A percentile compares a stretch with the other conserved stretches of the same genome.
Conservation (phyloP, 64 coral and sea anemone species). For the Montipora foliosa region DNA sequence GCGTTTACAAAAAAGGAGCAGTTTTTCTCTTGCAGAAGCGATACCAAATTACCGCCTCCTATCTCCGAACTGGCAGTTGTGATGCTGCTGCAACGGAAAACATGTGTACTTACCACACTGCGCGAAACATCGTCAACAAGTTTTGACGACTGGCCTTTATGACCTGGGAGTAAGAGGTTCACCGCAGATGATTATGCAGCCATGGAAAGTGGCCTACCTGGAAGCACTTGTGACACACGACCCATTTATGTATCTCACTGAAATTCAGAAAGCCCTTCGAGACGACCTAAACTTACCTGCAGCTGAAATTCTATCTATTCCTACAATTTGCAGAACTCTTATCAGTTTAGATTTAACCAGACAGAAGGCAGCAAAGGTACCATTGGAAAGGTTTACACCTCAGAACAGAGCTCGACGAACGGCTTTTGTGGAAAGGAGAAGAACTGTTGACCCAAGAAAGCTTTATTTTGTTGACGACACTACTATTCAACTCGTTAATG, state of each 20-base stretch:
- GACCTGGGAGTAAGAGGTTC: no score
- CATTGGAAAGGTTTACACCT: slow-evolving; percentile 21
- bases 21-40: no score
- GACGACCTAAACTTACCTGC: slow-evolving; percentile 10
- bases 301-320: neutral
- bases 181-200: no score
- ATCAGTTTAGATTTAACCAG: slow-evolving; percentile 27
- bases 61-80: no score
- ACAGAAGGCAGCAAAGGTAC: slow-evolving; percentile 28
- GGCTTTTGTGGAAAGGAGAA: slow-evolving; percentile 28
- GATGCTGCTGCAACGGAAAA: no score
- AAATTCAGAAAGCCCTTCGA: slow-evolving; percentile 15
- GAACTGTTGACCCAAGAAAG: slow-evolving; percentile 16
- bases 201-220: no score
- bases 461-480: neutral
- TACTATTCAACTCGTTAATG: slow-evolving; percentile 2
- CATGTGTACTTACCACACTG: neutral
- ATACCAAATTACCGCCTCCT: no score
- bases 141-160: no score
- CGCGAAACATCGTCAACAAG: no score
- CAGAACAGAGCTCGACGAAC: neutral
- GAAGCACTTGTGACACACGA: no score
- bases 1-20: no score
- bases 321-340: slow-evolving; percentile 24
- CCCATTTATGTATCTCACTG: neutral